These are phyloP conservation scores for Coptodon bakossiorum DNA, from an alignment of 2,113 vertebrate genomes.

Conservation along the genomic window DNA sequence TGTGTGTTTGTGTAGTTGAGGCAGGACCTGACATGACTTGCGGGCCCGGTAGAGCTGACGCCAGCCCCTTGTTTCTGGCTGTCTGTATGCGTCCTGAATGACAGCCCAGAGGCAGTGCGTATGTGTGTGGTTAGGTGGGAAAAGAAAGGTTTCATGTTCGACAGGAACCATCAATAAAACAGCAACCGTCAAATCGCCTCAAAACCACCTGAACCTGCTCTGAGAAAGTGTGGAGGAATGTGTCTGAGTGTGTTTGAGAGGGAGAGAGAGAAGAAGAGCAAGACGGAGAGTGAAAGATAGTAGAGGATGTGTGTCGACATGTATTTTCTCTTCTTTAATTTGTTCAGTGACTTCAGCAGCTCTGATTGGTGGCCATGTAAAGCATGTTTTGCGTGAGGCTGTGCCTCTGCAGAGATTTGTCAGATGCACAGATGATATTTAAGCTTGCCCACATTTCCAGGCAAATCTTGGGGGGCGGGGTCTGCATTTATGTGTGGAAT, in stretches of 20 bases:
- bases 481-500: conserved; percentile 50
- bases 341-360: background rate
- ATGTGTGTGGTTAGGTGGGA: conserved; percentile 49
- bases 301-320: conserved; percentile 9
- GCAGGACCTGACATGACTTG: conserved; percentile 62
- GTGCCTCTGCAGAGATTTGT: background rate
- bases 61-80: conserved; percentile 54
- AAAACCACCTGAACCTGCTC: conserved; percentile 48
- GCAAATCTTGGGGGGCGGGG: background rate
- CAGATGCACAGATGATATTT: background rate
- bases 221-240: background rate
- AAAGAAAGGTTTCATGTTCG: conserved; percentile 60
- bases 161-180: conserved; percentile 63
- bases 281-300: background rate
- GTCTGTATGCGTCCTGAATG: conserved; percentile 65
- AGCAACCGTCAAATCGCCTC: conserved; percentile 30
- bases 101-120: conserved; percentile 55
- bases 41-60: conserved; percentile 54
- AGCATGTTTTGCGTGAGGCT: background rate
- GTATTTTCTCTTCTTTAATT: background rate
- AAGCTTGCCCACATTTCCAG: background rate
- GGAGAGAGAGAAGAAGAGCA: background rate
- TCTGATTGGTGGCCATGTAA: conserved; percentile 1
- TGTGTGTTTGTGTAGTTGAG: conserved; percentile 4
- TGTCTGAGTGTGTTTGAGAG: background rate